Evolutionary conservation across 1,140 invertebrate species (phyloP).

Genomic region (Nasonia vitripennis): DNA sequence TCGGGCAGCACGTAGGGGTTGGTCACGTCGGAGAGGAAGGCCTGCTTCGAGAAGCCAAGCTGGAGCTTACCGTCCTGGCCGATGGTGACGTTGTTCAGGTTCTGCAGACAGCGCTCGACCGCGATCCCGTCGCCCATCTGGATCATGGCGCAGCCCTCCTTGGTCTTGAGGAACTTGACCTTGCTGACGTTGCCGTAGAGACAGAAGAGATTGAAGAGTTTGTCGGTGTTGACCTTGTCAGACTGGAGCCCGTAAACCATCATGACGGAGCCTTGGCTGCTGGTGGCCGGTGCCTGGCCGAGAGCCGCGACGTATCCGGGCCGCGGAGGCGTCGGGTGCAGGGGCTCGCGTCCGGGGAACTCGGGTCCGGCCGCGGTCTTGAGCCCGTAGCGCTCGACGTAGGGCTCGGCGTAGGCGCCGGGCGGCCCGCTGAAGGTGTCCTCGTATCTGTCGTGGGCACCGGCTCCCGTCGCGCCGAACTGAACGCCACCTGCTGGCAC

Average conservation of each 20-base stretch:
- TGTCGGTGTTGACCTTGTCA: conserved; percentile 95
- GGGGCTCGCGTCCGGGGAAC: conserved; percentile 71
- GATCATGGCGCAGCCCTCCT: conserved; percentile 99
- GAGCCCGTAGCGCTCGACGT: conserved; percentile 74
- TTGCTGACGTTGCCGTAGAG: conserved; percentile 98
- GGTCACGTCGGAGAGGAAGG: conserved; percentile 96
- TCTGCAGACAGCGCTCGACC: conserved; percentile 94
- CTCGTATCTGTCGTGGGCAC: conserved; percentile 74
- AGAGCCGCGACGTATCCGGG: conserved; percentile 73
- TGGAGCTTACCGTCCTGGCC: conserved; percentile 83
- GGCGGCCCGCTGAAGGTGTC: conserved; percentile 74
- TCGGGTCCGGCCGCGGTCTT: conserved; percentile 68
- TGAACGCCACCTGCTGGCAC: conserved; percentile 35
- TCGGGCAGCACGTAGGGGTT: conserved; percentile 97
- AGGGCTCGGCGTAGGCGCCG: conserved; percentile 74
- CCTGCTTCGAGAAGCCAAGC: conserved; percentile 94
- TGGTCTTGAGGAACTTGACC: conserved; percentile 99
- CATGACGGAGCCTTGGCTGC: conserved; percentile 88
- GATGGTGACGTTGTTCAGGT: conserved; percentile 94
- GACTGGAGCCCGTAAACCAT: conserved; percentile 98
- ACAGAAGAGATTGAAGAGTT: conserved; percentile 99
- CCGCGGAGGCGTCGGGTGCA: conserved; percentile 70
- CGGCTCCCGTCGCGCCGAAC: conserved; percentile 45
- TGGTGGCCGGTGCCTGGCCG: conserved; percentile 71
- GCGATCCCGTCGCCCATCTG: conserved; percentile 98